phyloP scores from a whole-genome alignment of 92 coral and sea anemone genomes.

The Bergia sp. region DNA sequence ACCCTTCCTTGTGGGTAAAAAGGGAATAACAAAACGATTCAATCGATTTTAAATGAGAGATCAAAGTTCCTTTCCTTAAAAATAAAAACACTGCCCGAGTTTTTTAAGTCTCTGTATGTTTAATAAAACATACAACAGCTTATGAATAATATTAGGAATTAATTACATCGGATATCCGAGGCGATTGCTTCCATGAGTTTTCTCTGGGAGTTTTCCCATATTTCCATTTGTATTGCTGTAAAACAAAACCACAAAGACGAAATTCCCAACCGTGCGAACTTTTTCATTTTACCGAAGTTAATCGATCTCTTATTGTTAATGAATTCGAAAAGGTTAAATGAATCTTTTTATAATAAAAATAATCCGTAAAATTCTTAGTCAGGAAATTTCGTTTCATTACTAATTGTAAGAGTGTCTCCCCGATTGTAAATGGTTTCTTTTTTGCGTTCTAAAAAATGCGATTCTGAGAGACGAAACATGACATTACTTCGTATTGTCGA shows the following conservation, averaged over 20 bases:
- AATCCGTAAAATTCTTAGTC: not conserved
- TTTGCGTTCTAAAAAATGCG: not conserved
- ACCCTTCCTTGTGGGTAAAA: not conserved
- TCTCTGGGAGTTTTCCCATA: not conserved
- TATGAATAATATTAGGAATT: not conserved
- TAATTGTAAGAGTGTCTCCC: not conserved
- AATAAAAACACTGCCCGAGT: not conserved
- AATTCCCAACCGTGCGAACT: not conserved
- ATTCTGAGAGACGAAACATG: not conserved
- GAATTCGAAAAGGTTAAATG: not conserved
- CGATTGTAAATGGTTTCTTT: too few species aligned
- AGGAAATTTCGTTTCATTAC: too few species aligned
- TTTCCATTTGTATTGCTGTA: not conserved
- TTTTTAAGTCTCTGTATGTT: not conserved
- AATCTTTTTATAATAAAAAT: too few species aligned
- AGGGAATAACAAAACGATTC: not conserved
- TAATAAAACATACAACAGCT: not conserved
- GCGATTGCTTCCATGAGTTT: not conserved
- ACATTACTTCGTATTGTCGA: not conserved
- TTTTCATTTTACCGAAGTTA: not conserved
- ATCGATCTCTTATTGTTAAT: not conserved
- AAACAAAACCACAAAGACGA: not conserved
- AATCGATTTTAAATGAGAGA: not conserved
- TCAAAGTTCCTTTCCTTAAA: not conserved
- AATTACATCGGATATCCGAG: not conserved